Evolutionary conservation across 2,888 invertebrate species (phyloP).

Genomic region (Leucozona laternaria): DNA sequence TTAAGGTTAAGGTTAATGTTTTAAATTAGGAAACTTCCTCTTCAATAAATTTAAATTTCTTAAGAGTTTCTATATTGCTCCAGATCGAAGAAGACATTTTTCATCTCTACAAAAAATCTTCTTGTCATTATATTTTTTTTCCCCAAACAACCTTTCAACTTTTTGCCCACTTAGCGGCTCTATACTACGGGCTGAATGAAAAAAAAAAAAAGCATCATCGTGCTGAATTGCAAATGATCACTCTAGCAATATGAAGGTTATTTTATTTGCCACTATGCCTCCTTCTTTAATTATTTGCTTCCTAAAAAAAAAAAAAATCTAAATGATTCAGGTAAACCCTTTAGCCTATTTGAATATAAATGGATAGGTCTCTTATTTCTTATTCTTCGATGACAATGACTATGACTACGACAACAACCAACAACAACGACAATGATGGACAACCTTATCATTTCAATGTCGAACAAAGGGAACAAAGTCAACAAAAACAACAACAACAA

Average conservation of each 20-base stretch:
- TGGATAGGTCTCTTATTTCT: constrained; percentile 22
- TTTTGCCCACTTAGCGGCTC: not conserved
- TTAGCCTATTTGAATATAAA: constrained; percentile 57
- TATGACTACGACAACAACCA: not conserved
- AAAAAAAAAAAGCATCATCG: not conserved
- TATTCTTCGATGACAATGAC: not conserved
- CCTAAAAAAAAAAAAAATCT: too few species aligned
- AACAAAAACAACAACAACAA: too few species aligned
- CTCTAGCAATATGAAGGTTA: not conserved
- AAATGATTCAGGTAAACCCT: constrained; percentile 48
- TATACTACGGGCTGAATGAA: not conserved
- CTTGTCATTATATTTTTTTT: not conserved
- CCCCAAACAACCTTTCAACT: not conserved
- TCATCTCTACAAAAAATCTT: not conserved
- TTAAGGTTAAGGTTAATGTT: too few species aligned
- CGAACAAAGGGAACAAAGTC: constrained; percentile 30
- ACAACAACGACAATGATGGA: not conserved
- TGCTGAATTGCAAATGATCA: not conserved
- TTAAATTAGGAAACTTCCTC: too few species aligned
- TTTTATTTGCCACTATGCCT: not conserved
- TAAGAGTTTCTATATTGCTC: too few species aligned
- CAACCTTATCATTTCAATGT: constrained; percentile 5
- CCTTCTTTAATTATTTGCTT: constrained; percentile 18
- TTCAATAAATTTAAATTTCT: too few species aligned
- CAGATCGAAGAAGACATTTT: not conserved